Conservation (phyloP, 1,140 invertebrate genomes). For the Psilanteris sp. region DNA sequence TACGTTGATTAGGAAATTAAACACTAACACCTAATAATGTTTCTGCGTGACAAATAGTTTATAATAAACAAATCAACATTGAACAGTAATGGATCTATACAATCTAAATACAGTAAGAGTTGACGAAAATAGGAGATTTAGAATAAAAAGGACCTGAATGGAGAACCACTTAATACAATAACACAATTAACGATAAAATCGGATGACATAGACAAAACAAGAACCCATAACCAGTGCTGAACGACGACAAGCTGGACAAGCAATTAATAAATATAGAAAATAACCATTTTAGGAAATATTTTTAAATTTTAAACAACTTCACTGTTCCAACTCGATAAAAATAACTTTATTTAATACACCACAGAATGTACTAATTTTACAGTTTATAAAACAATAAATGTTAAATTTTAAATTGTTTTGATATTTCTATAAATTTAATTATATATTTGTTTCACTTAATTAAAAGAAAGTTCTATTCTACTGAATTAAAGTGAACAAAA, state of each 20-base stretch:
- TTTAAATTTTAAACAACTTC: conserved; percentile 43
- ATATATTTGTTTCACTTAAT: too few relatives aligned
- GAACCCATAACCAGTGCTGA: conserved; percentile 76
- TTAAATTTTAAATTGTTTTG: too few relatives aligned
- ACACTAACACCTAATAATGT: conserved; percentile 12
- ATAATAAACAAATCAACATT: conserved; percentile 15
- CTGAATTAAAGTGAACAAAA: too few relatives aligned
- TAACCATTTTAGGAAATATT: conserved; percentile 64
- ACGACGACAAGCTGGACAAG: conserved; percentile 75
- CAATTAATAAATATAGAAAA: conserved; percentile 63
- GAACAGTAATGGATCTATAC: conserved; percentile 7
- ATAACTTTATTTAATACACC: neutral
- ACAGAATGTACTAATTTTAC: too few relatives aligned
- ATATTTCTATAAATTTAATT: too few relatives aligned
- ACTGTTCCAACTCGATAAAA: conserved; percentile 52
- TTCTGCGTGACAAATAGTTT: conserved; percentile 15
- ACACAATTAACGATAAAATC: conserved; percentile 72
- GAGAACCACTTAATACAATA: conserved; percentile 42
- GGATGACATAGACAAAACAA: conserved; percentile 71
- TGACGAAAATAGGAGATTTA: conserved; percentile 7
- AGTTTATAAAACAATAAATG: too few relatives aligned
- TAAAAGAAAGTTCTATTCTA: too few relatives aligned
- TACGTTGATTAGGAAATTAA: conserved; percentile 14
- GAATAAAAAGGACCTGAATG: conserved; percentile 9
- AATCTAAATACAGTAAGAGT: conserved; percentile 6